A percentile compares a stretch with the other conserved stretches of the same genome.
Evolutionary conservation across 2,113 vertebrate genomes (phyloP).

Genomic region (Ploceus nigricollis): DNA sequence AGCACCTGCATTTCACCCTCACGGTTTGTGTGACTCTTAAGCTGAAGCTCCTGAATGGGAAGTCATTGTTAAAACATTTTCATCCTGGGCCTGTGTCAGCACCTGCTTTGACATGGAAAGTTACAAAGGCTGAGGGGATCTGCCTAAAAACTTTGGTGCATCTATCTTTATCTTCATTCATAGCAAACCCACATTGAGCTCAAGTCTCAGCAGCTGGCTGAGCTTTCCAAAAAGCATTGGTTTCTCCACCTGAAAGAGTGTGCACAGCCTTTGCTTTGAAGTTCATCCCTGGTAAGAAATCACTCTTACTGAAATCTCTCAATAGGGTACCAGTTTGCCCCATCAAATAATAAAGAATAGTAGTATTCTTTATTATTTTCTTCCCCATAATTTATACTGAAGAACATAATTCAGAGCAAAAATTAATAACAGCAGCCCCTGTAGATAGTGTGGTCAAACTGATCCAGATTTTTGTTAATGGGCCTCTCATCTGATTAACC

Average conservation of each 20-base stretch:
- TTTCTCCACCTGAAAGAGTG: not conserved
- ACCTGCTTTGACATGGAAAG: not conserved
- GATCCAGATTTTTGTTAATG: not conserved
- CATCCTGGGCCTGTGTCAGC: not conserved
- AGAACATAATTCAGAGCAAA: not conserved
- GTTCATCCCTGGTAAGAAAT: not conserved
- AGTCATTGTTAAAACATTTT: not conserved
- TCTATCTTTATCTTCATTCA: not conserved
- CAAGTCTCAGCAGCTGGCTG: not conserved
- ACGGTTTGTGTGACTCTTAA: not conserved
- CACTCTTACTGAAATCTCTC: conserved; percentile 24
- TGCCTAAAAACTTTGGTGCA: not conserved
- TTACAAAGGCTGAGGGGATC: not conserved
- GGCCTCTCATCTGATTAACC: not conserved
- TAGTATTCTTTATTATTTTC: not conserved
- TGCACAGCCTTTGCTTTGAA: not conserved
- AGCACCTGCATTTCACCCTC: not conserved
- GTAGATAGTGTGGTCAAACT: not conserved
- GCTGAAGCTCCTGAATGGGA: not conserved
- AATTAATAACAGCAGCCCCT: not conserved
- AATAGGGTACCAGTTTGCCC: not conserved
- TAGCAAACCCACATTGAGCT: not conserved
- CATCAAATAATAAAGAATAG: not conserved
- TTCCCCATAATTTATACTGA: not conserved
- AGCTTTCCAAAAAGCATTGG: not conserved